Percentiles rank a stretch among this genome's conserved stretches.
These are phyloP conservation scores for Brachirus orientalis DNA, from an alignment of 2,113 vertebrate genomes.

Conservation along the genomic window DNA sequence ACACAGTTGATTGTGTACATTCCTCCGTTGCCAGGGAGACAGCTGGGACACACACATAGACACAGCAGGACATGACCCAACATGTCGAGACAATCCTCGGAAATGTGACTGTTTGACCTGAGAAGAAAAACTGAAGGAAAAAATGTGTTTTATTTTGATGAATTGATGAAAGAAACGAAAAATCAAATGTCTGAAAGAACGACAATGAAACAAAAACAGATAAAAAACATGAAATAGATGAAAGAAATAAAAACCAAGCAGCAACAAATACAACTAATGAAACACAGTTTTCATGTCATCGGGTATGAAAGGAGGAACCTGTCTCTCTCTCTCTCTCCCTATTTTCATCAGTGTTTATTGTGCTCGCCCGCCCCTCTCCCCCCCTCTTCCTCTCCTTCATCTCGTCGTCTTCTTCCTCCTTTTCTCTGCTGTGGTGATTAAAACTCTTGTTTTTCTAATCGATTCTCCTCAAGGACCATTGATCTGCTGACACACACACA, in stretches of 20 bases:
- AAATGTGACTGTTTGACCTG: neutral
- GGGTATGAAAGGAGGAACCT: neutral
- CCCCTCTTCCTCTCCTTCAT: neutral
- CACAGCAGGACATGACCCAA: neutral
- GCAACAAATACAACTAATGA: neutral
- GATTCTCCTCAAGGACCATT: slow-evolving; percentile 66
- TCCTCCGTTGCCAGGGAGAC: too few species aligned
- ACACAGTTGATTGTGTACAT: too few species aligned
- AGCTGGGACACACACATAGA: too few species aligned
- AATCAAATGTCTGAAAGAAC: too few species aligned
- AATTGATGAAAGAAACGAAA: too few species aligned
- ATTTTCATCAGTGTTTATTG: slow-evolving; percentile 29
- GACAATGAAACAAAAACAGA: too few species aligned
- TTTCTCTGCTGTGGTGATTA: slow-evolving; percentile 35
- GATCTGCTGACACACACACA: slow-evolving; percentile 32
- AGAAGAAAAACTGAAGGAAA: neutral
- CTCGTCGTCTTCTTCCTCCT: slow-evolving; percentile 1
- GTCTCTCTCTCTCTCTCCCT: neutral
- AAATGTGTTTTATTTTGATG: neutral
- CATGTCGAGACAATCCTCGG: neutral
- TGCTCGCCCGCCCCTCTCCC: slow-evolving; percentile 10
- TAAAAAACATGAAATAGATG: too few species aligned
- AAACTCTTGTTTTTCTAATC: slow-evolving; percentile 63
- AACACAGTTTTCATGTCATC: neutral
- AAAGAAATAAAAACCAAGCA: neutral